Conservation (phyloP, 2,113 vertebrate species). For the Cephalopterus ornatus region DNA sequence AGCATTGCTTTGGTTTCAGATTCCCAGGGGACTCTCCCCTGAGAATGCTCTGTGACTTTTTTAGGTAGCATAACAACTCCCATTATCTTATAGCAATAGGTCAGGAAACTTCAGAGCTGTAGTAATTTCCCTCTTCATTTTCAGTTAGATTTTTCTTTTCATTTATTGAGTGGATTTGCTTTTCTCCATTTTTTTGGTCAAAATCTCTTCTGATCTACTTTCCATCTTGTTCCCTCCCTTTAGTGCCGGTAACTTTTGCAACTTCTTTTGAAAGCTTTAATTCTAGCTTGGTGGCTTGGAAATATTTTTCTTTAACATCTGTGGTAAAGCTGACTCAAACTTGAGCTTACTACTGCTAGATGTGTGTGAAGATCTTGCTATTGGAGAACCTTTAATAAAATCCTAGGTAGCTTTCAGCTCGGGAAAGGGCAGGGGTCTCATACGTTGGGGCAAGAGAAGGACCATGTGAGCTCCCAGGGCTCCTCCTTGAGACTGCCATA, state of each 20-base stretch:
- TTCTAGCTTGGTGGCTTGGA: neutral
- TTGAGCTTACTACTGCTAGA: neutral
- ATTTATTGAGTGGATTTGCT: neutral
- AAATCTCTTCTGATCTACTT: neutral
- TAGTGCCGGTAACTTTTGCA: neutral
- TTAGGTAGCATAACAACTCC: neutral
- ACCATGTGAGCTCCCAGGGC: fast-evolving
- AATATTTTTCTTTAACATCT: neutral
- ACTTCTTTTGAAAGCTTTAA: neutral
- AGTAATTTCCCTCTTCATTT: neutral
- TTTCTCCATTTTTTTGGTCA: neutral
- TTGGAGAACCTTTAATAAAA: neutral
- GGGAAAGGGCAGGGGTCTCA: neutral
- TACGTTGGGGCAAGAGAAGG: neutral
- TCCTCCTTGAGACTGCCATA: fast-evolving
- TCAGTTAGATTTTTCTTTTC: neutral
- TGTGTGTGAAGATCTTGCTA: neutral
- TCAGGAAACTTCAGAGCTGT: neutral
- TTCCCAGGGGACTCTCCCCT: neutral
- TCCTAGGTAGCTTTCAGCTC: neutral
- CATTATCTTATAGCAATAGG: neutral
- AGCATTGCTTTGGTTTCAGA: neutral
- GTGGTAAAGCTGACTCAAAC: neutral
- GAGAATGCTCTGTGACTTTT: neutral
- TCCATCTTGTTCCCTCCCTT: neutral